Conservation (phyloP, 2,113 vertebrate species). For the Capricornis sumatraensis region DNA sequence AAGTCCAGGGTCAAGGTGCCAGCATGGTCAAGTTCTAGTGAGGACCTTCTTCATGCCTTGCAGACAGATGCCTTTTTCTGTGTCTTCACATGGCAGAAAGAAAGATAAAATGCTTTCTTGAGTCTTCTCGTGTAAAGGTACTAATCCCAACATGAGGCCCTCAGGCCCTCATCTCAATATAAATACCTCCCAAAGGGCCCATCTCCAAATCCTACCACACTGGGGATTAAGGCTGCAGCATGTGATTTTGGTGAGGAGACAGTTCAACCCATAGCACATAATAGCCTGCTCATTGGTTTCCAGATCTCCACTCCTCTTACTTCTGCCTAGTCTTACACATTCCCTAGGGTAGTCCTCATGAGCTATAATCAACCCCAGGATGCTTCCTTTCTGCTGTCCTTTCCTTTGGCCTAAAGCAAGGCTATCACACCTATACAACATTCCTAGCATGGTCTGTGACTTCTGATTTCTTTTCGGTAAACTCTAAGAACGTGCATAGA, state of each 20-base stretch:
- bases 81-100: background rate
- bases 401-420: background rate
- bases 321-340: background rate
- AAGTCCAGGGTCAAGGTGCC: background rate
- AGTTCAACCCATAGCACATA: background rate
- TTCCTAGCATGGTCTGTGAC: background rate
- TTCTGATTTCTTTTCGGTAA: background rate
- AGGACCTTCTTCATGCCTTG: background rate
- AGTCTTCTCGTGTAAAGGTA: background rate
- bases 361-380: background rate
- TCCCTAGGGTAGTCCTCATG: background rate
- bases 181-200: background rate
- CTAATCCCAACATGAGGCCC: background rate
- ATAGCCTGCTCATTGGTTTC: background rate
- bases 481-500: background rate
- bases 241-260: background rate
- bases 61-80: background rate
- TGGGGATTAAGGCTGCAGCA: background rate
- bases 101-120: background rate
- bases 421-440: too few relatives aligned
- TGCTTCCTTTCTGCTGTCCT: background rate
- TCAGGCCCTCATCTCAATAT: background rate
- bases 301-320: background rate
- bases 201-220: background rate
- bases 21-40: background rate